A percentile compares a stretch with the other conserved stretches of the same genome.
Evolutionary conservation across 2,888 invertebrate genomes (phyloP).

Genomic region (Apotomis turbidana): DNA sequence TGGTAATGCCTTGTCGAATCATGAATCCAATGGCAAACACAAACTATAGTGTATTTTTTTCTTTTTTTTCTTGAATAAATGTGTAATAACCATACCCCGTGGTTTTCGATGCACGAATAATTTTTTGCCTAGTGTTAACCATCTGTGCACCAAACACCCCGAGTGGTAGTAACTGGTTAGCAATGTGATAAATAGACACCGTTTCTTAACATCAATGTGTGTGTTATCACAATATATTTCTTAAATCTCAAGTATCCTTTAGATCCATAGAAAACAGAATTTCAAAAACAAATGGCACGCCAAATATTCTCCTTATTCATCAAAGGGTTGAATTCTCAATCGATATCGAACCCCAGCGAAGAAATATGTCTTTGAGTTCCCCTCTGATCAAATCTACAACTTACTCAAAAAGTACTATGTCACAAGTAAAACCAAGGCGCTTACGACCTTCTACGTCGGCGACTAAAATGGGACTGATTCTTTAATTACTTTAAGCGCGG

Average conservation of each 20-base stretch:
- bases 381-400: conserved; percentile 23
- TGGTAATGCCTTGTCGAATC: no score
- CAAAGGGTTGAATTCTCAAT: conserved; percentile 57
- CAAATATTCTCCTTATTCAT: conserved; percentile 35
- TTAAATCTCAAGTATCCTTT: conserved; percentile 10
- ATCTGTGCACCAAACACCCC: no score
- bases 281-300: conserved; percentile 30
- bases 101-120: no score
- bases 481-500: conserved; percentile 41
- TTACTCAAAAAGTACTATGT: not conserved
- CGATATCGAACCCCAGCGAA: conserved; percentile 46
- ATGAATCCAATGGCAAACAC: no score
- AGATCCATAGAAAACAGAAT: conserved; percentile 26
- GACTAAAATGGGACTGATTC: conserved; percentile 32
- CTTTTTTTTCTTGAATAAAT: no score
- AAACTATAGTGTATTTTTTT: no score
- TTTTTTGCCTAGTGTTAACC: no score
- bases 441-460: conserved; percentile 11
- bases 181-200: no score
- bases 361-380: conserved; percentile 61
- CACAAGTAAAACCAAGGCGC: not conserved
- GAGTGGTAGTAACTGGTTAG: no score
- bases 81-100: no score
- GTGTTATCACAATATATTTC: not conserved
- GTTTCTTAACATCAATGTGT: not conserved